Evolutionary conservation across 1,140 invertebrate species (phyloP), one percentile per base, ranked within the genome.

Genomic region (Semibalanus balanoides): DNA sequence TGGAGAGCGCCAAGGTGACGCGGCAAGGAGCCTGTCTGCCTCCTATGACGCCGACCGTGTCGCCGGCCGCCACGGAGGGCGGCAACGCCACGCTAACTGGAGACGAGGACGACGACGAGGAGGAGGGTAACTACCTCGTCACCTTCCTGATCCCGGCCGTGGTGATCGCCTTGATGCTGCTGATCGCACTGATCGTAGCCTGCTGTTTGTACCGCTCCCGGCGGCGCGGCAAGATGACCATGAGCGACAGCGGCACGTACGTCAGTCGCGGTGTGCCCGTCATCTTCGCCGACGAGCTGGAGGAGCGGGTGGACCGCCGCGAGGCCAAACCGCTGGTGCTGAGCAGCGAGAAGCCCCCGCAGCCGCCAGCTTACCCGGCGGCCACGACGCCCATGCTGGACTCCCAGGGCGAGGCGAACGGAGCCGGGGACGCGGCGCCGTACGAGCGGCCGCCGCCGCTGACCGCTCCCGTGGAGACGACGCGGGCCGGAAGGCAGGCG

Each of bases 281-380:
- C 11, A 97, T 97, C 79, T 96, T 97, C 83, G 83, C 85, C 83
- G 94, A 98, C 84, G 95, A 98, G 83, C 85, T 96, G 27, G 93
- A 95, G 79, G 94, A 97, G 81, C 92, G 94, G 81, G 92, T 91
- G 0, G 91, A 91, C 83, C 83, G 82, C 76, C 89, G 92, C 43
- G 93, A 94, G 80, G 96, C 96, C 85, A 90, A 90, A 64, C 94
- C 94, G 0, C 90, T 97, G 0, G 96, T 97, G 78, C 88, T 96
- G 83, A 93, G 95, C 79, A 94, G 96, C 79, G 94, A 96, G 82
- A 95, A 94, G 82, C 94, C 94, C 31, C 94, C 94, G 0, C 84
- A 95, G 76, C 90, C 90, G 14, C 91, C 91, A 3, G 90, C 90
- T 75, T 92, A 92, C 81, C 89, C 89, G 78, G 87, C 89, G 77